Evolutionary conservation across 2,888 invertebrate species (phyloP), one percentile per base, ranked within the genome.

Genomic region (Microctonus brassicae): DNA sequence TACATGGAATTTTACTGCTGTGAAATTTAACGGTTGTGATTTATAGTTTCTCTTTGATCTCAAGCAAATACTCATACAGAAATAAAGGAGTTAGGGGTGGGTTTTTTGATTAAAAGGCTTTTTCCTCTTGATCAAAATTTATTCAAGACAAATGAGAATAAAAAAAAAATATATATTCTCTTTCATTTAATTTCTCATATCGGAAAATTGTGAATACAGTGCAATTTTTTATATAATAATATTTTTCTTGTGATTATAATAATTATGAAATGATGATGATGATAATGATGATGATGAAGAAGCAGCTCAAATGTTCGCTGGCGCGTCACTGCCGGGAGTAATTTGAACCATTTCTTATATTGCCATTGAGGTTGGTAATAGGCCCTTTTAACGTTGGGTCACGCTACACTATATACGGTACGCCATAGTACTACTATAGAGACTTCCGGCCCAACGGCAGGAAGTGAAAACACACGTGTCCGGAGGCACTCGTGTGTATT

Each of bases 401-500:
- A 84, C 82, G 84, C 83, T 84, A 82, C 83, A 80, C 82, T 17
- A 47, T 4, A 47, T 80, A 81, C 81, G 80, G 79, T 79, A 79
- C 81, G 82, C 81, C 80, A 81, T 83, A 83, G 84, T 85, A 85
- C 86, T 84, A 85, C 86, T 84, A 83, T 83, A 82, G 84, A 84
- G 85, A 84, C 85, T 86, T 86, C 86, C 86, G 86, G 86, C 80
- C 83, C 80, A 79, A 72, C 75, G 78, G 20, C 84, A 85, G 85
- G 86, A 85, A 86, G 85, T 81, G 83, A 6, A 83, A 81, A 83
- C 84, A 85, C 86, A 84, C 85, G 86, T 86, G 86, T 84, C 84
- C 81, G 77, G 81, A 66, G 64, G 65, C 74, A 9, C 20, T 9
- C 70, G 79, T 77, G 75, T 81, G 81, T 82, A 81, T 84, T 83